Conservation (phyloP, 2,797 vertebrate genomes). For the Psittacula derbiana region DNA sequence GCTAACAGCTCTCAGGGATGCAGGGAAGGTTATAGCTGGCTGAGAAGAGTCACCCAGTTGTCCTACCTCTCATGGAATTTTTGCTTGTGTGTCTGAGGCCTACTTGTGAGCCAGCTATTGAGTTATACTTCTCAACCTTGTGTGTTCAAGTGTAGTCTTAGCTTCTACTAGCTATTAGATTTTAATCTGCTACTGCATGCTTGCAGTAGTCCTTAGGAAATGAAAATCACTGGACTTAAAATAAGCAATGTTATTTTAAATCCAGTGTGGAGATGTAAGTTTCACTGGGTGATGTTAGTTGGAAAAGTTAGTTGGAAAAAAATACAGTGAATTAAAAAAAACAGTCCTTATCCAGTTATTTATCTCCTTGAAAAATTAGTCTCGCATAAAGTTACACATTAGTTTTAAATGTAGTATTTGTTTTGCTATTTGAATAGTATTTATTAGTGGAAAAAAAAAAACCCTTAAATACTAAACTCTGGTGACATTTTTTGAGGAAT, state of each 20-base stretch:
- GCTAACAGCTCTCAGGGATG: neutral
- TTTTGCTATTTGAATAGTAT: neutral
- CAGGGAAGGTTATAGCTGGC: neutral
- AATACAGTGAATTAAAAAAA: neutral
- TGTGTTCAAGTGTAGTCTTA: neutral
- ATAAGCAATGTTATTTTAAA: neutral
- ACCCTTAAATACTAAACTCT: neutral
- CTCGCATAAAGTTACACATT: neutral
- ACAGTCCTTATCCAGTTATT: neutral
- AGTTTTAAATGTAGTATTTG: neutral
- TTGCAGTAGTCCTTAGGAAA: neutral
- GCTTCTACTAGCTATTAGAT: neutral
- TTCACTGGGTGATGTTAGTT: neutral
- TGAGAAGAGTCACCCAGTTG: neutral
- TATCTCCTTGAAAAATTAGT: neutral
- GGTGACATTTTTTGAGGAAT: neutral
- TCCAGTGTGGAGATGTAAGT: neutral
- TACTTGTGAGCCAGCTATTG: neutral
- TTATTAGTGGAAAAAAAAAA: neutral
- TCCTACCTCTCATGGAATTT: neutral
- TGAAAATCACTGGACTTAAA: neutral
- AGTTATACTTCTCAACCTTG: neutral
- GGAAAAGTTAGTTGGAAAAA: too few relatives aligned
- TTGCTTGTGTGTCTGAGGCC: neutral
- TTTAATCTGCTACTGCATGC: neutral